phyloP scores from a whole-genome alignment of 2,888 invertebrate genomes.

The Mesorhabditis belari region DNA sequence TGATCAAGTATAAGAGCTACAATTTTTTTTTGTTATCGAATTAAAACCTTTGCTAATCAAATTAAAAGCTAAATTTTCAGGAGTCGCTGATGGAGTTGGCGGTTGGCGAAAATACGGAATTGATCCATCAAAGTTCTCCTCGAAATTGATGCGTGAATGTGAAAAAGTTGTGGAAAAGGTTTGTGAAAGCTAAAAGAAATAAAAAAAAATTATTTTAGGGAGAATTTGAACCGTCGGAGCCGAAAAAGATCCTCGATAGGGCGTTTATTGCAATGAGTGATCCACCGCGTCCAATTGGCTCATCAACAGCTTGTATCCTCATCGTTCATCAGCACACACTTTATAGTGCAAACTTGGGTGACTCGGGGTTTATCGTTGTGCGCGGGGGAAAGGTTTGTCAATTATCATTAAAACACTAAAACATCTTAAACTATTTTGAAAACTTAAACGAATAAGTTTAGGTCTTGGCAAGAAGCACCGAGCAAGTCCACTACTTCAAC shows the following conservation, averaged over 20 bases:
- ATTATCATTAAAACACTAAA: too few species aligned
- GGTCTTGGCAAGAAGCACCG: conserved; percentile 82
- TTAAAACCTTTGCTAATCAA: background rate
- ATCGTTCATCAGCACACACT: conserved; percentile 83
- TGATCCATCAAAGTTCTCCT: conserved; percentile 91
- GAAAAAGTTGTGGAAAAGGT: conserved; percentile 26
- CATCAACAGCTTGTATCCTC: conserved; percentile 94
- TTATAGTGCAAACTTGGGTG: conserved; percentile 95
- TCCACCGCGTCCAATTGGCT: conserved; percentile 56
- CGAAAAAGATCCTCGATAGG: conserved; percentile 43
- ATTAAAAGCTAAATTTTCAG: conserved; percentile 53
- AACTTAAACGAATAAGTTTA: too few species aligned
- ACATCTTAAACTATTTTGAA: background rate
- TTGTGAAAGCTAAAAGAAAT: background rate
- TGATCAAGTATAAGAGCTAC: background rate
- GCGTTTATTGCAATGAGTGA: conserved; percentile 42
- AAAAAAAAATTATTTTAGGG: conserved; percentile 58
- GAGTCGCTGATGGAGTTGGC: conserved; percentile 96
- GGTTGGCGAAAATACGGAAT: conserved; percentile 96
- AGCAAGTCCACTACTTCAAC: conserved; percentile 97
- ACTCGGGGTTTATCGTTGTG: conserved; percentile 91
- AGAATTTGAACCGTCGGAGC: conserved; percentile 68
- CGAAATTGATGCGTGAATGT: conserved; percentile 77
- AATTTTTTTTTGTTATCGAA: too few species aligned
- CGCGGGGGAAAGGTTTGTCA: conserved; percentile 71